Conservation (phyloP, 1,140 invertebrate genomes). For the Watersipora subatra region DNA sequence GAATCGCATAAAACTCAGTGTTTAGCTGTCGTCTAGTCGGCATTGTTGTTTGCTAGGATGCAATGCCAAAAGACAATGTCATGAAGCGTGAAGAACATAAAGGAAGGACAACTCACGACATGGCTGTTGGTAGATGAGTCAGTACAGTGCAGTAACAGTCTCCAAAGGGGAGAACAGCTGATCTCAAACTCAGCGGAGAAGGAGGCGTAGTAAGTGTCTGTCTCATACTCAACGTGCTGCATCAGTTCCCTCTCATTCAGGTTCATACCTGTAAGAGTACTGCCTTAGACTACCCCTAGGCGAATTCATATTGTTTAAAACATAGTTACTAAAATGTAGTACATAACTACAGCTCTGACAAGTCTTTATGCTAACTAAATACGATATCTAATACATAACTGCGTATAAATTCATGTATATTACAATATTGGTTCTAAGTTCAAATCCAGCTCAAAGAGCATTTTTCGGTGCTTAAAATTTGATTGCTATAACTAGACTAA, state of each 20-base stretch:
- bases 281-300: background rate
- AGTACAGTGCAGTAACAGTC: conserved; percentile 70
- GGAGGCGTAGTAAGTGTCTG: conserved; percentile 88
- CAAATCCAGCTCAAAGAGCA: too few species aligned
- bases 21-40: conserved; percentile 70
- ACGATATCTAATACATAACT: too few species aligned
- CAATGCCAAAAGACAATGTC: background rate
- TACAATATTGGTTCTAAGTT: too few species aligned
- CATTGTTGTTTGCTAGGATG: too few species aligned
- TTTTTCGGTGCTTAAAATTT: too few species aligned
- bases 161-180: conserved; percentile 92
- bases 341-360: too few species aligned
- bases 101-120: too few species aligned
- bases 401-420: too few species aligned
- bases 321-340: too few species aligned
- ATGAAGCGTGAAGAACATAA: background rate
- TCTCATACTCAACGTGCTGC: conserved; percentile 90
- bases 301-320: conserved; percentile 10
- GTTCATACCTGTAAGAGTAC: conserved; percentile 63
- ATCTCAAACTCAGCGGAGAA: conserved; percentile 92
- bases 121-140: conserved; percentile 41
- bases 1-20: conserved; percentile 87
- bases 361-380: too few species aligned
- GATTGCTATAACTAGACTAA: too few species aligned
- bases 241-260: conserved; percentile 75